Conservation (phyloP, 2,888 invertebrate genomes). For the Petrophora chlorosata region DNA sequence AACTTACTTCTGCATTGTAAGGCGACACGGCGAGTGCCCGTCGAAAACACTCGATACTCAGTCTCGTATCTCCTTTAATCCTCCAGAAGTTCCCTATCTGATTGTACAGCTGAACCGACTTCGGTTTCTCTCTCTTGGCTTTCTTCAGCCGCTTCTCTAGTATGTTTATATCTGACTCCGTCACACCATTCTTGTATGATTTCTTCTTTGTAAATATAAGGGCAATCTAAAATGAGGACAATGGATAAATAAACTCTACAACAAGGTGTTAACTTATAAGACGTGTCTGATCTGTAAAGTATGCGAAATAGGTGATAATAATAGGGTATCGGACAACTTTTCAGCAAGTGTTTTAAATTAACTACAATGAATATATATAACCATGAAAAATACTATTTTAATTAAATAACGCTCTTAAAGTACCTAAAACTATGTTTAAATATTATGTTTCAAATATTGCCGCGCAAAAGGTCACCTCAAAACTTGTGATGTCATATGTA, state of each 20-base stretch:
- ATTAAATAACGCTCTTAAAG: no score
- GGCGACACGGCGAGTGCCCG: conserved; percentile 93
- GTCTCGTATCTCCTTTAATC: conserved; percentile 93
- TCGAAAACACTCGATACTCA: conserved; percentile 95
- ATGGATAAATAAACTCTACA: no score
- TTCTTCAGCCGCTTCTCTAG: conserved; percentile 90
- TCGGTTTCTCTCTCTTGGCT: conserved; percentile 92
- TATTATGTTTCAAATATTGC: no score
- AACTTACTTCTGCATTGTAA: conserved; percentile 90
- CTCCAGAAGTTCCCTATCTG: conserved; percentile 97
- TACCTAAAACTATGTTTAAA: no score
- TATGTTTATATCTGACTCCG: conserved; percentile 89
- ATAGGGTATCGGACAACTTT: no score
- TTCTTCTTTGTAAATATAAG: conserved; percentile 89
- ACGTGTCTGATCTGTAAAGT: no score
- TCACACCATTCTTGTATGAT: conserved; percentile 80
- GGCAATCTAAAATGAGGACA: conserved; percentile 79
- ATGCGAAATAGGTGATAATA: no score
- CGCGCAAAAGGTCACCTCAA: no score
- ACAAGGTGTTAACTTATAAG: background rate
- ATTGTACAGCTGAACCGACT: conserved; percentile 93
- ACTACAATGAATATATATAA: no score
- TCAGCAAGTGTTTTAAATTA: no score
- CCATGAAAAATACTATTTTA: no score
- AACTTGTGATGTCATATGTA: no score